These are phyloP conservation scores for Episyrphus balteatus DNA, from an alignment of 1,140 invertebrate genomes.

Conservation along the genomic window DNA sequence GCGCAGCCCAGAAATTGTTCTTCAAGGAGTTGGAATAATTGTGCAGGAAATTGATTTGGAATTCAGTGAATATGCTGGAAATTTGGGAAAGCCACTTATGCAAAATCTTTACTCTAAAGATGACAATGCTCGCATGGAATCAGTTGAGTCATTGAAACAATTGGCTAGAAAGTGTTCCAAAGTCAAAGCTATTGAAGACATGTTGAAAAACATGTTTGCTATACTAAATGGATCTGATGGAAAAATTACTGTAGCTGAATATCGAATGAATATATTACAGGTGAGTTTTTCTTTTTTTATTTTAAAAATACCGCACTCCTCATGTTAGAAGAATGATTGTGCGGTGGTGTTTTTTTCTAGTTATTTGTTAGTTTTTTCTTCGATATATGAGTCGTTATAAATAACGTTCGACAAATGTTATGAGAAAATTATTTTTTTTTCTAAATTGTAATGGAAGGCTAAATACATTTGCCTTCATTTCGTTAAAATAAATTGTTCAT, in stretches of 20 bases:
- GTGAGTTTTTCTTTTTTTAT: constrained; percentile 43
- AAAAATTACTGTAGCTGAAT: constrained; percentile 77
- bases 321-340: too few relatives aligned
- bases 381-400: too few relatives aligned
- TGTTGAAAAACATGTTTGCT: constrained; percentile 66
- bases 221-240: constrained; percentile 84
- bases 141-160: constrained; percentile 54
- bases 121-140: constrained; percentile 58
- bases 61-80: constrained; percentile 64
- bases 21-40: constrained; percentile 67
- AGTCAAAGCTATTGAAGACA: constrained; percentile 48
- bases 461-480: too few relatives aligned
- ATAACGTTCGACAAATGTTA: too few relatives aligned
- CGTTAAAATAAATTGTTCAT: too few relatives aligned
- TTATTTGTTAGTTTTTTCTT: too few relatives aligned
- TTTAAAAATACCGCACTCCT: too few relatives aligned
- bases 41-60: constrained; percentile 61
- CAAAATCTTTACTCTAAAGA: constrained; percentile 74
- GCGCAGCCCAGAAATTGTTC: constrained; percentile 84
- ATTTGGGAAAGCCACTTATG: constrained; percentile 72
- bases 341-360: too few relatives aligned
- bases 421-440: too few relatives aligned
- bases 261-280: constrained; percentile 80
- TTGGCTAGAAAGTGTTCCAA: constrained; percentile 65
- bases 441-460: too few relatives aligned